Evolutionary conservation across 2,113 vertebrate species (phyloP).

Genomic region (Ictalurus furcatus): DNA sequence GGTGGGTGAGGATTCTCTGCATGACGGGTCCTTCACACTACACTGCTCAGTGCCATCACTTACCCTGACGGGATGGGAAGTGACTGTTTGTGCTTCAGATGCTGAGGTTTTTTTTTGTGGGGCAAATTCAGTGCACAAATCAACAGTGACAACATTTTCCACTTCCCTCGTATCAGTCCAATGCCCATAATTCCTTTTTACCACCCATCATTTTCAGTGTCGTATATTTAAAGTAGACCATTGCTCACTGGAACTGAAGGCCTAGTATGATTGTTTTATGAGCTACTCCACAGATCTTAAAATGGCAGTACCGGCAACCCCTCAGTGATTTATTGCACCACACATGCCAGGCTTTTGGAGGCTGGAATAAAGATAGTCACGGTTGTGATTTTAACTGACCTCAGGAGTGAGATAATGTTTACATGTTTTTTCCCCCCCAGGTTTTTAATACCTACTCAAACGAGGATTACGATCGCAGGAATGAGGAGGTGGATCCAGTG

Average conservation of each 20-base stretch:
- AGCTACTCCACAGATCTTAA: constrained; percentile 4
- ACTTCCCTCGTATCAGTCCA: background rate
- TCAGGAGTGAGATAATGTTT: constrained; percentile 5
- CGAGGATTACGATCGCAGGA: constrained; percentile 94
- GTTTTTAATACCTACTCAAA: constrained; percentile 98
- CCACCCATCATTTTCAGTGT: constrained; percentile 20
- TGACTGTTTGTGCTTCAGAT: constrained; percentile 59
- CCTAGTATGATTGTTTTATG: constrained; percentile 24
- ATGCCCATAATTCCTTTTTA: constrained; percentile 28
- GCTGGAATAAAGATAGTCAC: background rate
- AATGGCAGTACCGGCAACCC: background rate
- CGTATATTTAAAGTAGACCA: background rate
- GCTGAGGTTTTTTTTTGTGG: constrained; percentile 47
- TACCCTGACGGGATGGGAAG: constrained; percentile 58
- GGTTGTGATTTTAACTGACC: background rate
- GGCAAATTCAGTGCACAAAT: constrained; percentile 27
- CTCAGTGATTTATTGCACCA: background rate
- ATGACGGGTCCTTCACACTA: constrained; percentile 28
- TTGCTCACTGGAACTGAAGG: background rate
- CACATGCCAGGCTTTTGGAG: background rate
- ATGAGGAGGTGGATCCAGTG: constrained; percentile 96
- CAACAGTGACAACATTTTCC: constrained; percentile 35
- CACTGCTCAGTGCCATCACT: constrained; percentile 19
- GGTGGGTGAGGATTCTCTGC: constrained; percentile 15
- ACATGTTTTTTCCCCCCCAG: constrained; percentile 68